Evolutionary conservation across 2,888 invertebrate genomes (phyloP), one percentile per base, ranked within the genome.

Genomic region (Suillia variegata): DNA sequence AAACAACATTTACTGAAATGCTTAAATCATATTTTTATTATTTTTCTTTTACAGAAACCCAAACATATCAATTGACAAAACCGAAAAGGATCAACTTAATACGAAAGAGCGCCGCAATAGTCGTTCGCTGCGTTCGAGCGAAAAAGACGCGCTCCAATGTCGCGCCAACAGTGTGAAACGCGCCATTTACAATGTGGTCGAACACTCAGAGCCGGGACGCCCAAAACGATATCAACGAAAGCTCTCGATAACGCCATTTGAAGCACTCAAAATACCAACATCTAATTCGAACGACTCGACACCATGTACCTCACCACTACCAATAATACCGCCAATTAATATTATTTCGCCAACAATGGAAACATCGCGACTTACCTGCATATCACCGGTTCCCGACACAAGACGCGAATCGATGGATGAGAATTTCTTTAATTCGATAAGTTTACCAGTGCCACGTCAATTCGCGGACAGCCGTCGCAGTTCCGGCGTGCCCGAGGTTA

Each of bases 121-220:
- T 50, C 77, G 82, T 1, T 73, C 75, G 0, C 62, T 84, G 22
- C 81, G 85, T 58, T 84, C 85, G 61, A 82, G 83, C 62, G 87
- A 87, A 64, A 86, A 85, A 65, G 87, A 88, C 66, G 84, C 85
- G 15, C 75, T 87, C 31, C 83, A 87, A 64, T 83, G 85, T 58
- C 84, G 93, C 55, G 92, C 92, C 17, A 92, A 93, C 77, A 93
- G 93, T 80, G 84, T 94, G 64, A 93, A 93, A 80, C 88, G 90
- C 72, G 93, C 93, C 20, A 88, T 94, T 61, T 85, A 91, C 63
- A 89, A 88, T 78, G 86, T 94, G 42, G 89, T 93, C 52, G 91
- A 92, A 74, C 90, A 92, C 76, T 89, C 92, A 1, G 93, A 93
- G 73, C 86, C 81, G 2, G 81, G 82, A 1, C 74, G 82, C 1